A percentile compares a stretch with the other conserved stretches of the same genome.
phyloP scores from a whole-genome alignment of 2,888 invertebrate genomes.

The Chrysodeixis includens region DNA sequence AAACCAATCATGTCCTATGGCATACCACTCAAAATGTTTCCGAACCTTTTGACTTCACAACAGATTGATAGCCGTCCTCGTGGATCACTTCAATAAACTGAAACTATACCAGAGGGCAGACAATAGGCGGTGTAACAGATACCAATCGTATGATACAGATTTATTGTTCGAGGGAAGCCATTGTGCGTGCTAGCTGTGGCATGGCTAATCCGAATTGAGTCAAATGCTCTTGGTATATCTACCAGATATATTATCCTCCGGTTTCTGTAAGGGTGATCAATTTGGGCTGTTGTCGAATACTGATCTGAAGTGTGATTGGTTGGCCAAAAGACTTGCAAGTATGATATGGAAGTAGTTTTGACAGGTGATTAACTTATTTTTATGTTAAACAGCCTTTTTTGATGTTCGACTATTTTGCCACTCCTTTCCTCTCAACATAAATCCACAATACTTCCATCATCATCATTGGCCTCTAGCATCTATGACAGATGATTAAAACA shows the following conservation, averaged over 20 bases:
- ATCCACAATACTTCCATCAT: too few relatives aligned
- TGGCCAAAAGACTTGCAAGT: too few relatives aligned
- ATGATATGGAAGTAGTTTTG: too few relatives aligned
- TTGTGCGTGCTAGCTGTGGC: constrained; percentile 55
- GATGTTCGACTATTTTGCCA: too few relatives aligned
- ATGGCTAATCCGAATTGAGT: constrained; percentile 43
- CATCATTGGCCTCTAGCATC: too few relatives aligned
- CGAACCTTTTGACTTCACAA: constrained; percentile 39
- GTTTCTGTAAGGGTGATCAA: too few relatives aligned
- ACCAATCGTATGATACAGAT: constrained; percentile 52
- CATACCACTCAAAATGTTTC: constrained; percentile 26
- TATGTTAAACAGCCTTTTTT: too few relatives aligned
- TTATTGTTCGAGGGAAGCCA: constrained; percentile 54
- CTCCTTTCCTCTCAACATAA: too few relatives aligned
- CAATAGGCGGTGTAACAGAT: constrained; percentile 58
- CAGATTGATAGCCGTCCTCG: constrained; percentile 43
- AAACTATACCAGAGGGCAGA: constrained; percentile 51
- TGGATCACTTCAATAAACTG: constrained; percentile 55
- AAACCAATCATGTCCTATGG: neutral
- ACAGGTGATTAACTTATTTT: too few relatives aligned
- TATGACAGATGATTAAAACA: too few relatives aligned
- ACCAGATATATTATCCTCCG: neutral
- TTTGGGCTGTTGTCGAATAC: too few relatives aligned
- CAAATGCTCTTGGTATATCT: neutral
- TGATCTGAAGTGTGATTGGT: too few relatives aligned